phyloP scores from a whole-genome alignment of 2,888 invertebrate genomes.

The Troides aeacus region DNA sequence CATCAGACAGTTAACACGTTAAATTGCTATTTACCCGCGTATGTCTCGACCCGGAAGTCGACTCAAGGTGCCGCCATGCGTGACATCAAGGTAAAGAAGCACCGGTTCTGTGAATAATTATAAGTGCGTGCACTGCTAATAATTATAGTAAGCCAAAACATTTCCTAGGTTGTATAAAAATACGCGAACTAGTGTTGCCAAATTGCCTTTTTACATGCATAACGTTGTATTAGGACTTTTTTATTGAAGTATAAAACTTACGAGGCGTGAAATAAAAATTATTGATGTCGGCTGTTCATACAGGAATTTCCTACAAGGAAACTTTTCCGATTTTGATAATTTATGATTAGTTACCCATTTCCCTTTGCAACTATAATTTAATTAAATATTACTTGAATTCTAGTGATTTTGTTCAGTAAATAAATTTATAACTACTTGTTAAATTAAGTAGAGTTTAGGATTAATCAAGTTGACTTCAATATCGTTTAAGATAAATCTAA shows the following conservation, averaged over 20 bases:
- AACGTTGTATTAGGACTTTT: neutral
- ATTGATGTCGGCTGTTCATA: neutral
- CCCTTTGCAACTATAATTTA: too few species aligned
- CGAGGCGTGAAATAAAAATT: neutral
- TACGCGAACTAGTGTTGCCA: neutral
- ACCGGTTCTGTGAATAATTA: conserved; percentile 14
- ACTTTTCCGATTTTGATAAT: neutral
- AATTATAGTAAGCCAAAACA: conserved; percentile 8
- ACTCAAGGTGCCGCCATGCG: conserved; percentile 39
- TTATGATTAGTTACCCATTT: too few species aligned
- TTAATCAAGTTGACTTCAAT: too few species aligned
- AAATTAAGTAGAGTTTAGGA: too few species aligned
- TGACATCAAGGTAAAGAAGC: conserved; percentile 35
- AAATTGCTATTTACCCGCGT: conserved; percentile 19
- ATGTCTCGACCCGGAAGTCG: conserved; percentile 36
- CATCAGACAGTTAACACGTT: conserved; percentile 17
- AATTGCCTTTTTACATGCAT: neutral
- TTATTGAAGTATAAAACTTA: neutral
- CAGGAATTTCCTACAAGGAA: neutral
- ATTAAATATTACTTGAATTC: too few species aligned
- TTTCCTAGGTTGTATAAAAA: neutral
- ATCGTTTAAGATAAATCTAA: too few species aligned
- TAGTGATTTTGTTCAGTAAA: too few species aligned
- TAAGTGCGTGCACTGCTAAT: conserved; percentile 23
- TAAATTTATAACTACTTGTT: too few species aligned